phyloP scores from a whole-genome alignment of 92 coral and sea anemone species.

The Porites evermanni region DNA sequence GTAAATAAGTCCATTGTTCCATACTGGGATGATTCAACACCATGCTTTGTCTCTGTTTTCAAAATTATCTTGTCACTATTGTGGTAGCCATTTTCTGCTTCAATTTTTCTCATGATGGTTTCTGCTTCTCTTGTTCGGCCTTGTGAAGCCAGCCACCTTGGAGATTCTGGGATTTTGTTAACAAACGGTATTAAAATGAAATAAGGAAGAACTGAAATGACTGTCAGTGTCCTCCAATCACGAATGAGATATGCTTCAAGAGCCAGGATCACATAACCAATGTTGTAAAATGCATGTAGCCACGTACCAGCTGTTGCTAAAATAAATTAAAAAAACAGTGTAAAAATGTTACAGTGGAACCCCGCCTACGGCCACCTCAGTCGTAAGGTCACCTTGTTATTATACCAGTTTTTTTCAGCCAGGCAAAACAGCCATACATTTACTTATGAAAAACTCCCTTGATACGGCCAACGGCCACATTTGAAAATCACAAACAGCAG shows the following conservation, averaged over 20 bases:
- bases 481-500: too few species aligned
- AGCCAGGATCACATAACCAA: conserved; percentile 64
- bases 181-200: conserved; percentile 52
- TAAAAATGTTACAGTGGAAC: too few species aligned
- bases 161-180: conserved; percentile 80
- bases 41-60: neutral
- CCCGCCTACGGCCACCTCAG: too few species aligned
- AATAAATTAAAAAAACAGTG: too few species aligned
- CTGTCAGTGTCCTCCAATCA: conserved; percentile 75
- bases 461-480: too few species aligned
- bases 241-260: conserved; percentile 68
- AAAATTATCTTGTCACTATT: conserved; percentile 22
- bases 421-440: too few species aligned
- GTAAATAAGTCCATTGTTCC: conserved; percentile 76
- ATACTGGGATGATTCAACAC: conserved; percentile 30
- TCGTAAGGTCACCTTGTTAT: too few species aligned
- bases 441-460: too few species aligned
- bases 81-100: conserved; percentile 64
- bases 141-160: conserved; percentile 86
- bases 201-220: conserved; percentile 71
- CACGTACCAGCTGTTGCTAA: conserved; percentile 55
- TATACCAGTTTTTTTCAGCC: too few species aligned
- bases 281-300: conserved; percentile 71
- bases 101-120: conserved; percentile 67
- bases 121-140: conserved; percentile 85